Conservation (phyloP, 2,888 invertebrate species). For the Dynastes tityus region DNA sequence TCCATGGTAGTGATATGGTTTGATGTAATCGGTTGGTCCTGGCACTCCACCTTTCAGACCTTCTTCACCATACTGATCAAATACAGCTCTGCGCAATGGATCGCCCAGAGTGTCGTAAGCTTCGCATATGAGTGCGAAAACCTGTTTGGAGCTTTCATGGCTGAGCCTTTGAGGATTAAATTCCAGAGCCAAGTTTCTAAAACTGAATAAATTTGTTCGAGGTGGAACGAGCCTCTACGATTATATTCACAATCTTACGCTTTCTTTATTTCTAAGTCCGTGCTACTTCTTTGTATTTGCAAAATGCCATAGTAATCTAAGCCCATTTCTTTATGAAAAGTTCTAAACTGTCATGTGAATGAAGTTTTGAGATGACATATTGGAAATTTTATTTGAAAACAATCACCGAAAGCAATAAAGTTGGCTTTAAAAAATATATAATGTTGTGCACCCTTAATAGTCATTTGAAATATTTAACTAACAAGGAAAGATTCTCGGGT, state of each 20-base stretch:
- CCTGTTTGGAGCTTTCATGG: conserved; percentile 74
- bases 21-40: conserved; percentile 78
- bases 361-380: conserved; percentile 23
- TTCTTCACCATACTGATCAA: conserved; percentile 92
- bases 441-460: no score
- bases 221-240: background rate
- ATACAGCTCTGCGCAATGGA: conserved; percentile 81
- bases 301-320: conserved; percentile 87
- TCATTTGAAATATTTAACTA: no score
- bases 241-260: conserved; percentile 72
- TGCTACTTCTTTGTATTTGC: conserved; percentile 78
- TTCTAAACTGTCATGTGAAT: conserved; percentile 24
- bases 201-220: conserved; percentile 55
- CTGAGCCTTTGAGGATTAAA: conserved; percentile 73
- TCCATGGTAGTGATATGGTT: conserved; percentile 87
- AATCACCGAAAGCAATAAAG: no score
- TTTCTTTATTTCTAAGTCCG: conserved; percentile 80
- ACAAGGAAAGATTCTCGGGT: no score
- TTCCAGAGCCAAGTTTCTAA: conserved; percentile 71
- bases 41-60: conserved; percentile 88
- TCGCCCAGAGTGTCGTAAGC: conserved; percentile 86
- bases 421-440: no score
- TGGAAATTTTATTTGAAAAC: background rate
- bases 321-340: conserved; percentile 71
- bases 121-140: conserved; percentile 80